A percentile compares a stretch with the other conserved stretches of the same genome.
phyloP scores from a whole-genome alignment of 64 coral and sea anemone genomes.

The Montipora sp. region DNA sequence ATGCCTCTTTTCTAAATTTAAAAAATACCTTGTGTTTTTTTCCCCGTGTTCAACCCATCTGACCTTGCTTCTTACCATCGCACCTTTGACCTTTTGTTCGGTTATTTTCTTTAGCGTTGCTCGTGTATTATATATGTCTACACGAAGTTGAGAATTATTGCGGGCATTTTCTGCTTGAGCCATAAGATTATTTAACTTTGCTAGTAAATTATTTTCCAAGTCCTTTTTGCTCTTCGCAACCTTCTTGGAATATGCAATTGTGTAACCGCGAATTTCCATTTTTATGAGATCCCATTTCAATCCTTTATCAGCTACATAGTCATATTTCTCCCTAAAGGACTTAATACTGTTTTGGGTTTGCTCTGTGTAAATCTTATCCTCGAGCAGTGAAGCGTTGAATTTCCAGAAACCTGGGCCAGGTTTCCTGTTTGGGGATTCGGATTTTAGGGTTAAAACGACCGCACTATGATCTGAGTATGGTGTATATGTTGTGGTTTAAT shows the following conservation, averaged over 20 bases:
- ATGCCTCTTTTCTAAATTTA: conserved; percentile 19
- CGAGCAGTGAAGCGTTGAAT: conserved; percentile 13
- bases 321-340: not conserved
- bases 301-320: conserved; percentile 18
- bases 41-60: conserved; percentile 20
- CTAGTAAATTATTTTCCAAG: not conserved
- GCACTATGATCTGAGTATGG: conserved; percentile 7
- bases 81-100: not conserved
- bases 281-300: conserved; percentile 38
- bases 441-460: not conserved
- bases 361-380: not conserved
- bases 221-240: not conserved
- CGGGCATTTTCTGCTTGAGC: not conserved
- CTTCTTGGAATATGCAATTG: conserved; percentile 5
- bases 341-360: not conserved
- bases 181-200: conserved; percentile 22
- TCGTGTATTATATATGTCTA: not conserved
- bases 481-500: not conserved
- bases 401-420: conserved; percentile 40
- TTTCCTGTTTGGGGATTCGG: not conserved
- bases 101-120: not conserved
- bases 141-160: not conserved
- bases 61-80: conserved; percentile 6
- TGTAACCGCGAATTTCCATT: conserved; percentile 37
- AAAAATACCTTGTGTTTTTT: conserved; percentile 33